phyloP scores from a whole-genome alignment of 2,888 invertebrate species.

The Aphodius sticticus region DNA sequence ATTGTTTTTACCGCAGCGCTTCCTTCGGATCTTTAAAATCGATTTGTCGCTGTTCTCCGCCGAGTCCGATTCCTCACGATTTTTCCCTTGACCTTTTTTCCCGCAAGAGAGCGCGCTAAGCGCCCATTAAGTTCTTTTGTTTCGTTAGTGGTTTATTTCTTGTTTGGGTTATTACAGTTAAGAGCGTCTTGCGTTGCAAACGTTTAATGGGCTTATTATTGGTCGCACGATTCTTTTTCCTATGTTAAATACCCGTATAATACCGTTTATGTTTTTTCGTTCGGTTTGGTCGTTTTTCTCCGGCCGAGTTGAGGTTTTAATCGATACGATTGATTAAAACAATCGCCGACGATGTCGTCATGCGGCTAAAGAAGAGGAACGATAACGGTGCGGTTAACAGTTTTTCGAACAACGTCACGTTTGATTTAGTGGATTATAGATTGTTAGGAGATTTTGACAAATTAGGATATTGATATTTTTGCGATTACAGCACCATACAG shows the following conservation, averaged over 20 bases:
- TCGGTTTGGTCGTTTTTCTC: background rate
- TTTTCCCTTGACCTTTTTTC: slow-evolving; percentile 17
- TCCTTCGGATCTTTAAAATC: background rate
- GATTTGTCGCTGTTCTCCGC: background rate
- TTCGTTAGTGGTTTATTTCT: slow-evolving; percentile 4
- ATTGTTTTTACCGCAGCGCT: background rate
- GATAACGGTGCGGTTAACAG: background rate
- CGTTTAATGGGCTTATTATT: background rate
- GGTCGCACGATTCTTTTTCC: background rate
- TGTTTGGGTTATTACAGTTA: background rate
- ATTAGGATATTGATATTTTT: no score
- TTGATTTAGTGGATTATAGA: background rate
- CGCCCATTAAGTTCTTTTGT: background rate
- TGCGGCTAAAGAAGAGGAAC: background rate
- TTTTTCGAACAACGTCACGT: background rate
- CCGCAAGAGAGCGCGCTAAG: background rate
- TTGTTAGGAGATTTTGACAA: no score
- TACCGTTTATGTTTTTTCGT: background rate
- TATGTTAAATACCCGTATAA: slow-evolving; percentile 4
- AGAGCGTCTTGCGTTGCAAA: background rate
- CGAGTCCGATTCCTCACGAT: background rate
- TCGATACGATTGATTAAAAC: no score
- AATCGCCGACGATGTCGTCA: background rate
- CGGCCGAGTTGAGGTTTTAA: no score
- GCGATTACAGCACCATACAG: no score